phyloP scores from a whole-genome alignment of 2,797 vertebrate genomes.

The Anolis apletophallus region DNA sequence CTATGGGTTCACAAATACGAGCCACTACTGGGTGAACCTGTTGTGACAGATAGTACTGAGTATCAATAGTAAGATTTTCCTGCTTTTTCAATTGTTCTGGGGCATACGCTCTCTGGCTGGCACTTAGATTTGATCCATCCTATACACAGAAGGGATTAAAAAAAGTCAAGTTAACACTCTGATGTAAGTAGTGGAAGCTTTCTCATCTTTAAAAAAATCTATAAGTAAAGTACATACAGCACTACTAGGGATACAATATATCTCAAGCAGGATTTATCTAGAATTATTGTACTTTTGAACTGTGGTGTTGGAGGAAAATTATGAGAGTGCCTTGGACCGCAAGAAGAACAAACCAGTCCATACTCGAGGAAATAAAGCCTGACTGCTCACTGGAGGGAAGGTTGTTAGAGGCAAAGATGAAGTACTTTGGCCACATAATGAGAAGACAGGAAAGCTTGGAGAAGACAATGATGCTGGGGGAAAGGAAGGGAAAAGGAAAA shows the following conservation, averaged over 20 bases:
- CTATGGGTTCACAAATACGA: slow-evolving; percentile 96
- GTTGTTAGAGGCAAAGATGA: no score
- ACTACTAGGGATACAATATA: not conserved
- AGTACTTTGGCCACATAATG: no score
- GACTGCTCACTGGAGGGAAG: no score
- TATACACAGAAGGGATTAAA: slow-evolving; percentile 68
- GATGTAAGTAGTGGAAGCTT: slow-evolving; percentile 3
- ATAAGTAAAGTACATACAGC: not conserved
- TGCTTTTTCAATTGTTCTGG: slow-evolving; percentile 96
- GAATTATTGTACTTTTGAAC: no score
- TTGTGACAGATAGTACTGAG: slow-evolving; percentile 95
- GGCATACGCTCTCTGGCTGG: slow-evolving; percentile 93
- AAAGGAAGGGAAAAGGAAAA: no score
- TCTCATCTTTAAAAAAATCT: not conserved
- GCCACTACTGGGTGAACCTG: slow-evolving; percentile 97
- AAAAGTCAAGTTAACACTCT: not conserved
- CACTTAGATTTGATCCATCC: slow-evolving; percentile 93
- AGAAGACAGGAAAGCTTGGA: no score
- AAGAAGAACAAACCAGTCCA: no score
- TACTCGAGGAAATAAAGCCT: no score
- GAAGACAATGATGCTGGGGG: no score
- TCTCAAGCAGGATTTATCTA: not conserved
- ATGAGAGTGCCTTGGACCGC: no score
- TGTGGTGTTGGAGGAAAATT: no score
- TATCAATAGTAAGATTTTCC: slow-evolving; percentile 87